Conservation (phyloP, 2,888 invertebrate species). For the Chloroclysta siterata region DNA sequence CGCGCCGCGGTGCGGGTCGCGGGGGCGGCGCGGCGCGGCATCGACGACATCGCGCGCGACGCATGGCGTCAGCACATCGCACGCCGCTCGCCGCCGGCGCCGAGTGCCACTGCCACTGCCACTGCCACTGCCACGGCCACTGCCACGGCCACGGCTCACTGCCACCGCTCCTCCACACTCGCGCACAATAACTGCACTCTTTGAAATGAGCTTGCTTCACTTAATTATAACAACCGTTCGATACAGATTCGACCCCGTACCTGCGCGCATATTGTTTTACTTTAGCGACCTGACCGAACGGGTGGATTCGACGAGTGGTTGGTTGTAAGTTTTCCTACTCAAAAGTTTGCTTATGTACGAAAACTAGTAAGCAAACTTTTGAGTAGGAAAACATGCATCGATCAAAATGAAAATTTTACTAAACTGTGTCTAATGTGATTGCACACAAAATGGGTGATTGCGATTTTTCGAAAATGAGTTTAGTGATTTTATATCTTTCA, state of each 20-base stretch:
- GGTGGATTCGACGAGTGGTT: not conserved
- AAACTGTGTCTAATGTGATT: too few relatives aligned
- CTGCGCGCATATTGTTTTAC: constrained; percentile 5
- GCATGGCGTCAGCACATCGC: constrained; percentile 74
- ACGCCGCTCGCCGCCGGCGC: constrained; percentile 49
- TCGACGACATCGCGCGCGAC: constrained; percentile 68
- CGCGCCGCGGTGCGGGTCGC: constrained; percentile 62
- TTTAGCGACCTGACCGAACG: not conserved
- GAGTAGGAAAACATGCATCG: too few relatives aligned
- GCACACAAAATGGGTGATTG: too few relatives aligned
- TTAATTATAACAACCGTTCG: not conserved
- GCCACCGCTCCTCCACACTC: constrained; percentile 25
- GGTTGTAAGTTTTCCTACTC: too few relatives aligned
- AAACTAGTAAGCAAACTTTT: too few relatives aligned
- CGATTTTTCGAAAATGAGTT: too few relatives aligned
- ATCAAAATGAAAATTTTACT: too few relatives aligned
- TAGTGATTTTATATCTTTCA: too few relatives aligned
- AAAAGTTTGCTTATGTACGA: too few relatives aligned
- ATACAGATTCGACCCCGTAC: not conserved
- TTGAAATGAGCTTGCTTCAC: not conserved
- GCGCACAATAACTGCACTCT: not conserved
- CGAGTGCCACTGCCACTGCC: constrained; percentile 33
- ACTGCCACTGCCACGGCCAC: not conserved
- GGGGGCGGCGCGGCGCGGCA: constrained; percentile 68
- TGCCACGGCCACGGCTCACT: not conserved